Conservation (phyloP, 92 coral and sea anemone species). For the Actinostola sp. region DNA sequence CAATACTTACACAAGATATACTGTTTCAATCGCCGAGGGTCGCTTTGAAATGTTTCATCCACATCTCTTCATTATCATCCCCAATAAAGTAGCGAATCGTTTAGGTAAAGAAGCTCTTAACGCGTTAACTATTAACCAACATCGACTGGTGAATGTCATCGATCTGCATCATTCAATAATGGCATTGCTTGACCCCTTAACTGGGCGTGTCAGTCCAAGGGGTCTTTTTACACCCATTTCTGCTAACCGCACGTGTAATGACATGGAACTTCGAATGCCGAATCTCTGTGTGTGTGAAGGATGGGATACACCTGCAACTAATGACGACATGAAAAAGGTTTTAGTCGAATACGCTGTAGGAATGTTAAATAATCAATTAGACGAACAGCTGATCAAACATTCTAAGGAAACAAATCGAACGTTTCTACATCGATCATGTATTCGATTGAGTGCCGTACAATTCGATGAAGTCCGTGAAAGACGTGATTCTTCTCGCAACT, state of each 20-base stretch:
- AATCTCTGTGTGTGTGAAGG: slow-evolving; percentile 77
- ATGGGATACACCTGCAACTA: slow-evolving; percentile 63
- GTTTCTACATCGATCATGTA: slow-evolving; percentile 32
- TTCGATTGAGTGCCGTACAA: slow-evolving; percentile 43
- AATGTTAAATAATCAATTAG: slow-evolving; percentile 58
- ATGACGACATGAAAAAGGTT: slow-evolving; percentile 50
- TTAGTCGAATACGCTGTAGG: slow-evolving; percentile 74
- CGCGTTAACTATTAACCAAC: slow-evolving; percentile 60
- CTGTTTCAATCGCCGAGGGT: slow-evolving; percentile 55
- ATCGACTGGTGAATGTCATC: slow-evolving; percentile 55
- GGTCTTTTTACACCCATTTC: slow-evolving; percentile 62
- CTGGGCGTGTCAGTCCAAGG: slow-evolving; percentile 44
- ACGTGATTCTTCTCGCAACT: slow-evolving; percentile 33
- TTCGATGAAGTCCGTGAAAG: slow-evolving; percentile 56
- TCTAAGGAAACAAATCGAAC: slow-evolving; percentile 5
- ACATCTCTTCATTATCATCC: slow-evolving; percentile 53
- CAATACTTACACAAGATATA: slow-evolving; percentile 80
- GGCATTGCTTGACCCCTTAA: slow-evolving; percentile 42
- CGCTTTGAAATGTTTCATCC: slow-evolving; percentile 80
- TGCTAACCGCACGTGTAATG: slow-evolving; percentile 59
- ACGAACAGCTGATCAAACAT: slow-evolving; percentile 10
- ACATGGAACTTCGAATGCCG: slow-evolving; percentile 58
- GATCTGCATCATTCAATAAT: slow-evolving; percentile 68
- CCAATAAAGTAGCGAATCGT: slow-evolving; percentile 55
- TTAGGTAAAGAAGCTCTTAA: slow-evolving; percentile 53